Base-by-base conservation (phyloP, 1,140 invertebrate species). In the Zaprionus ghesquierei region DNA sequence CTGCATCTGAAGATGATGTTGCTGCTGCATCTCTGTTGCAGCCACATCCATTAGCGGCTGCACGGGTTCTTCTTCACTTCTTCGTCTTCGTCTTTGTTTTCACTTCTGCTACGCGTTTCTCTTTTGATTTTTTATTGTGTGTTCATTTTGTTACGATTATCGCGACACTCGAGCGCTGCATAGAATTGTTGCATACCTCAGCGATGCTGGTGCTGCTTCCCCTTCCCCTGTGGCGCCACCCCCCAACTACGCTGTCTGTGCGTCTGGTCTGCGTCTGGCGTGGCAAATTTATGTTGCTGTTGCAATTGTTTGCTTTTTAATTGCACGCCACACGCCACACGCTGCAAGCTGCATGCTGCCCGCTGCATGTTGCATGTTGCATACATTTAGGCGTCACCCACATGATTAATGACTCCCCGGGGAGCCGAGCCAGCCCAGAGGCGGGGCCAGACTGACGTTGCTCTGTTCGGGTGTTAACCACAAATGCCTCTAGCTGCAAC, bases 341-440 rank as follows among this genome's bases (percentile, higher is more conserved):
- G n/a, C n/a, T n/a, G n/a, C n/a, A n/a, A n/a, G 27, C 59, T 18
- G 60, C 49, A 15, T 64, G 50, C 61, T 29, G 38, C 51, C 29
- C 22, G 18, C 27, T 15, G 41, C 41, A 9, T 46, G 41, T 9
- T 46, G 53, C 62, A 58, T 69, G 46, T 44, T 69, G 78, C 77
- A 76, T 69, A 59, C 80, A 84, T 79, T 81, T 87, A 87, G 75
- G 75, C 65, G 65, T 41, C 65, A 59, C 68, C 79, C 79, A 79
- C 72, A 79, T 82, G 82, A 82, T 81, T 81, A 85, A 87, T 87
- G 72, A 44, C 46, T 64, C 59, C 69, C 66, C 27, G 55, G 59
- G 61, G 50, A 44, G 41, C n/a, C 15, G 1, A 31, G 27, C 2
- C 2, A 6, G 2, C 44, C 9, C 33, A 12, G 20, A 9, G 56